Conservation (phyloP, 2,797 vertebrate genomes). For the Pangasius djambal region DNA sequence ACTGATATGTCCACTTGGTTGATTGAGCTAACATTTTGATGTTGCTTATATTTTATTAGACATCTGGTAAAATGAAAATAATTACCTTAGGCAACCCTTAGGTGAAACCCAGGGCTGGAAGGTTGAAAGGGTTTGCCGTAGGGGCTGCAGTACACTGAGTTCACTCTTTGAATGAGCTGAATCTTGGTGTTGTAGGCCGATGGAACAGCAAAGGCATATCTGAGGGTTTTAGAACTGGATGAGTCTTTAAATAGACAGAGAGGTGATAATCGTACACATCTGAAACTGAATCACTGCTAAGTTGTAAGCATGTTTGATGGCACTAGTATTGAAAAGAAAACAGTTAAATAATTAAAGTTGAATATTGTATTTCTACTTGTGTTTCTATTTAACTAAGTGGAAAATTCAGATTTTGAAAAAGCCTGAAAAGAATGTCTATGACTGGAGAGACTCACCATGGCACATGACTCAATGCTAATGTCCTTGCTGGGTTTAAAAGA, state of each 20-base stretch:
- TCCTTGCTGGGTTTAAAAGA: neutral
- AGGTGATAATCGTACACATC: neutral
- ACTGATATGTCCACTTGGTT: neutral
- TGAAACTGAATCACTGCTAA: neutral
- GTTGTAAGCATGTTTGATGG: neutral
- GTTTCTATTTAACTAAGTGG: neutral
- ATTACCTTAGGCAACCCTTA: slow-evolving; percentile 6
- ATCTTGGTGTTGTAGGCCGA: neutral
- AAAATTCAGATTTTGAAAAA: neutral
- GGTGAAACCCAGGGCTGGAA: neutral
- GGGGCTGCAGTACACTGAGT: neutral
- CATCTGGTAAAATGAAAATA: neutral
- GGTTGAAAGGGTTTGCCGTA: neutral
- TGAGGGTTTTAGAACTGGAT: neutral
- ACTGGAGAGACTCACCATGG: neutral
- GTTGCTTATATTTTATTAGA: slow-evolving; percentile 11
- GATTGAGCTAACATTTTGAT: neutral
- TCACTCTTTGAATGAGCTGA: neutral
- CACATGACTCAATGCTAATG: neutral
- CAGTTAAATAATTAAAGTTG: neutral
- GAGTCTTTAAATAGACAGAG: neutral
- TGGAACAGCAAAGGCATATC: neutral
- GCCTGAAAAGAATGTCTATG: neutral
- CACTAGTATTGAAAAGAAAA: neutral
- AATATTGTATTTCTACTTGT: neutral